Base-by-base conservation (phyloP, 2,113 vertebrate species). In the Xiphorhynchus elegans region DNA sequence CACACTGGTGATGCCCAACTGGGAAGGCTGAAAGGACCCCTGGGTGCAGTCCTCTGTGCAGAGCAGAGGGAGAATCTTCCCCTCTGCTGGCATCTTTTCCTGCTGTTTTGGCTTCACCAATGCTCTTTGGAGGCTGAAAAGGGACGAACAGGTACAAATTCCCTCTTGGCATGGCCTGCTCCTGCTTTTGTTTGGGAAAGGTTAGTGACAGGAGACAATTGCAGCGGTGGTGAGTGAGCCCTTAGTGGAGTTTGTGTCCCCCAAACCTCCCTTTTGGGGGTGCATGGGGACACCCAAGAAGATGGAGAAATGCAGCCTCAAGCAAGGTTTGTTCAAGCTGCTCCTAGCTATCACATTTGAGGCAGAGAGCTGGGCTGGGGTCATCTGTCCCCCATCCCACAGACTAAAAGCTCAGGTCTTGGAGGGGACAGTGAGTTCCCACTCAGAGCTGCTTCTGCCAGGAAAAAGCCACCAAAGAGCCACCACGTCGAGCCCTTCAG, bases 1-100 rank as follows among this genome's bases (percentile, higher is more conserved):
- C 13, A 2, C 0, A 0, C 8, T 52, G 78, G 31, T 24, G 50
- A 2, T 21, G 24, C 66, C 35, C 42, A 0, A 11, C 1, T 2
- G 52, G 47, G 29, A 11, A 16, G 50, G 50, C 35, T 55, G 56
- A 16, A 47, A 21, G 40, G 46, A 7, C 3, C 16, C 42, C 24
- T 0, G 4, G 17, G 44, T 26, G 46, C 49, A 75, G 40, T 64
- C 18, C 8, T 23, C 17, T 0, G 0, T 4, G 47, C 1, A 1
- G 68, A 42, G 12, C 39, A 24, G 16, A 23, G n/a, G 21, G 63
- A 86, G 24, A 28, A 9, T 52, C 44, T 44, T 60, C 52, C 31
- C 26, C 25, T 70, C 49, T 10, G 2, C 8, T 35, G 52, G 26
- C 7, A 2, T 26, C 6, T 35, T 88, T 26, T 53, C 50, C 50